Evolutionary conservation across 2,797 vertebrate species (phyloP).

Genomic region (Galagoides demidoff): DNA sequence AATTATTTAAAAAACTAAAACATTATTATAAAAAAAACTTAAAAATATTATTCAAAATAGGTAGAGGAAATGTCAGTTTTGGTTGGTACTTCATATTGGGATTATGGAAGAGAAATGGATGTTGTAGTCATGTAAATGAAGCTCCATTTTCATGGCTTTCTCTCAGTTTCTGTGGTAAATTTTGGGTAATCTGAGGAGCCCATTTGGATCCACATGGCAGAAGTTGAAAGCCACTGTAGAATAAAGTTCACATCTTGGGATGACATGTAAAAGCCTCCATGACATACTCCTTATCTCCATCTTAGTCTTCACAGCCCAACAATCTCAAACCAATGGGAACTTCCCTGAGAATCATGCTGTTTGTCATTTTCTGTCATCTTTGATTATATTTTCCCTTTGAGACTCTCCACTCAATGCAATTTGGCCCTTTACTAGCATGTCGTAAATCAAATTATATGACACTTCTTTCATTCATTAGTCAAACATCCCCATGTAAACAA

Average conservation of each 20-base stretch:
- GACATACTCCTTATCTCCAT: fast-evolving
- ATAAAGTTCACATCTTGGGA: neutral
- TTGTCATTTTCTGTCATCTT: neutral
- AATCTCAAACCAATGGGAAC: neutral
- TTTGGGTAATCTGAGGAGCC: neutral
- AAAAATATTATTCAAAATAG: neutral
- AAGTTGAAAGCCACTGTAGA: neutral
- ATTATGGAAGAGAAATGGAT: neutral
- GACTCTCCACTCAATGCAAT: neutral
- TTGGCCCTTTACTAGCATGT: neutral
- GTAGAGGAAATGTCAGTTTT: neutral
- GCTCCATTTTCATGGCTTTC: neutral
- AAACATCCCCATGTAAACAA: neutral
- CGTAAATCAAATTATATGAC: neutral
- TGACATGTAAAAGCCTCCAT: neutral
- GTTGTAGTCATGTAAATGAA: neutral
- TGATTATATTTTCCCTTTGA: neutral
- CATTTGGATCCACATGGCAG: neutral
- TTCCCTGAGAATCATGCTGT: fast-evolving
- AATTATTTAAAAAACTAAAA: neutral
- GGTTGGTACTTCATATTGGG: neutral
- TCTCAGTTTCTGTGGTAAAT: neutral
- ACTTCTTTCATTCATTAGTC: neutral
- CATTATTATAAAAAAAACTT: neutral
- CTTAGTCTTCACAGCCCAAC: neutral